These are phyloP conservation scores for Lepidochitona cinerea DNA, from an alignment of 2,888 invertebrate species.

Conservation along the genomic window DNA sequence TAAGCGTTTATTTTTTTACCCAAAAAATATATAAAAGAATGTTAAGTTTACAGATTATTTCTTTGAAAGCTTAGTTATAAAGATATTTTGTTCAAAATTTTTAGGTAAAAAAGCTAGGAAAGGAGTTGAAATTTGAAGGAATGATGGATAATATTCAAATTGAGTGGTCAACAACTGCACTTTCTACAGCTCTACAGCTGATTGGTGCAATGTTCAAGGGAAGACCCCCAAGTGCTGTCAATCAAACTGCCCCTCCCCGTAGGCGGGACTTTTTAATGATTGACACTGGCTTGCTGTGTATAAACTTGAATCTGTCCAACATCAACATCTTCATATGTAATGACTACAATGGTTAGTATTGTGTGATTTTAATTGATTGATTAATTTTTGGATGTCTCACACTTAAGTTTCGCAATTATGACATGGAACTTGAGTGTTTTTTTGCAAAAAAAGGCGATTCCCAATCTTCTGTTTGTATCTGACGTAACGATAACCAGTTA, in stretches of 20 bases:
- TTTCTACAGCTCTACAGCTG: constrained; percentile 46
- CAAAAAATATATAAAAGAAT: no score
- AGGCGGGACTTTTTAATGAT: background rate
- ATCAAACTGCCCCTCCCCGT: background rate
- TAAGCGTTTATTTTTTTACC: no score
- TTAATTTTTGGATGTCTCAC: no score
- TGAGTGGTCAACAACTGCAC: constrained; percentile 59
- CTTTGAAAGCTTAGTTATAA: background rate
- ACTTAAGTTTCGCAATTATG: no score
- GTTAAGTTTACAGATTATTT: constrained; percentile 61
- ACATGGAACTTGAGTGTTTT: no score
- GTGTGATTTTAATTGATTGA: no score
- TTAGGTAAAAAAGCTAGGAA: constrained; percentile 53
- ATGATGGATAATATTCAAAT: constrained; percentile 61
- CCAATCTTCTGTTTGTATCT: no score
- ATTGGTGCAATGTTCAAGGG: constrained; percentile 40
- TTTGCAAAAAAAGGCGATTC: no score
- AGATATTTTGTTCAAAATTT: background rate
- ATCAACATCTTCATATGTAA: constrained; percentile 55
- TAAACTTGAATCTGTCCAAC: constrained; percentile 46
- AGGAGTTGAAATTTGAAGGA: constrained; percentile 50
- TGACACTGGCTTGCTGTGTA: background rate
- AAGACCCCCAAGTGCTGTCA: constrained; percentile 5
- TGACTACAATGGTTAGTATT: constrained; percentile 58
- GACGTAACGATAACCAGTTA: no score